phyloP scores from a whole-genome alignment of 1,140 invertebrate genomes.

The Coptotermes formosanus region DNA sequence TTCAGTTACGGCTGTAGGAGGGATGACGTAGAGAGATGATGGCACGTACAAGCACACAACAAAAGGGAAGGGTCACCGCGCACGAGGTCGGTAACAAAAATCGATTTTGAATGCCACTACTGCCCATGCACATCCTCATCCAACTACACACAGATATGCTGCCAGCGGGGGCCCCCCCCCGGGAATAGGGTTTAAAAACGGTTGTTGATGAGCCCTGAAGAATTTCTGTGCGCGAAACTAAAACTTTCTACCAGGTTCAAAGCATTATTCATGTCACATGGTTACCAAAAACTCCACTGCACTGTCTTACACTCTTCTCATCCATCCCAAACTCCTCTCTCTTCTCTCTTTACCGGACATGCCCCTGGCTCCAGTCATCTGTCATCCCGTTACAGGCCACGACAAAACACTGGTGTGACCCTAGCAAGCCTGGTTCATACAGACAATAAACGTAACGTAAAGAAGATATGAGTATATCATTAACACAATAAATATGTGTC shows the following conservation, averaged over 20 bases:
- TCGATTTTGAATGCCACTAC: slow-evolving; percentile 15
- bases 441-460: background rate
- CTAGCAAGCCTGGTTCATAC: background rate
- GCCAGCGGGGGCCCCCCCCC: background rate
- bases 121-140: background rate
- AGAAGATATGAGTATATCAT: too few species aligned
- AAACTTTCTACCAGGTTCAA: background rate
- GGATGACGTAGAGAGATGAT: background rate
- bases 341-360: background rate
- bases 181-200: background rate
- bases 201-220: background rate
- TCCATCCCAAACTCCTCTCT: background rate
- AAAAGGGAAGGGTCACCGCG: background rate
- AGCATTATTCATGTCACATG: background rate
- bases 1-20: background rate
- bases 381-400: background rate
- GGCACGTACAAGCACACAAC: background rate
- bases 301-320: background rate
- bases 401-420: slow-evolving; percentile 8
- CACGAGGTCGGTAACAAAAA: slow-evolving; percentile 5
- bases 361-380: background rate
- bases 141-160: background rate
- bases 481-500: too few species aligned
- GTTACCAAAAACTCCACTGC: background rate
- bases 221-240: background rate